Base-by-base conservation (phyloP, 2,888 invertebrate genomes). In the Eupithecia insigniata region DNA sequence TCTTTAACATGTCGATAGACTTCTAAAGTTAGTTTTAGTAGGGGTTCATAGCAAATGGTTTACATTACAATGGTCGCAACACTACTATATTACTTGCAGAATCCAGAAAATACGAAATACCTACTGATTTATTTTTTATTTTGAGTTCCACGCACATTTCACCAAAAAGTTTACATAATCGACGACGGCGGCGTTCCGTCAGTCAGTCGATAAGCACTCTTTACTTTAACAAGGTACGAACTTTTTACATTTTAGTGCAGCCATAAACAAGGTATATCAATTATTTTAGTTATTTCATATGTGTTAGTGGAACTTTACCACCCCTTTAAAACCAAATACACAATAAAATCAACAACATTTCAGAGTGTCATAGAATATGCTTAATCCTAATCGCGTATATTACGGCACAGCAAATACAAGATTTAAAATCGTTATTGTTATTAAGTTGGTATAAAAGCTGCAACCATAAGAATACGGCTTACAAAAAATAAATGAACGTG, bases 251-350 rank as follows among this genome's bases (percentile, higher is more conserved):
- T 18, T 18, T 43, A 43, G 18, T 12, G 43, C 43, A 43, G 43
- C 43, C 43, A 6, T 43, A 6, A 6, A 43, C 1, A 39, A 16
- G 39, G 4, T 18, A 18, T 18, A 30, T 30, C 30, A 43, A 43
- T 18, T 6, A n/a, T n/a, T n/a, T n/a, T n/a, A 6, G 18, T 18
- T 43, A 18, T 18, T 60, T 28, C 14, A 58, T 26, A 5, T 82
- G 80, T 78, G 79, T 80, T 81, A 81, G 81, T 83, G 81, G 81
- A 70, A 82, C 14, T 60, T 14, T 28, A 30, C 69, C 70, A 78
- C 77, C 78, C 75, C 16, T 60, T 70, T 64, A 72, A 74, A 78
- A 83, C 76, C 72, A 78, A 82, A 80, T 81, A 81, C n/a, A 46
- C 46, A 8, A n/a, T 46, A n/a, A n/a, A 78, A 83, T 75, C 73